Conservation (phyloP, 2,113 vertebrate genomes). For the Stegostoma tigrinum region DNA sequence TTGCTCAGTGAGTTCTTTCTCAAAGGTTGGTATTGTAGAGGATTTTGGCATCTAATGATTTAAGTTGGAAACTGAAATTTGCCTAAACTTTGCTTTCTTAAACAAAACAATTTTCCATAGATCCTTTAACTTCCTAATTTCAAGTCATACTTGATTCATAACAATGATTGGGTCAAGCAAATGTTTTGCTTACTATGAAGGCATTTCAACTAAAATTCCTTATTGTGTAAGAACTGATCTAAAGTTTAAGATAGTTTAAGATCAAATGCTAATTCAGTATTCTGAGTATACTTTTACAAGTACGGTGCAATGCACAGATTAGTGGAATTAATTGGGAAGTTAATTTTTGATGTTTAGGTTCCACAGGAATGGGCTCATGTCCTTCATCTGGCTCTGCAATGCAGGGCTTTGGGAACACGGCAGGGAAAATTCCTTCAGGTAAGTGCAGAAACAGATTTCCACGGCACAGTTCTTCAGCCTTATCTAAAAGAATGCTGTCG, state of each 20-base stretch:
- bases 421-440: conserved; percentile 57
- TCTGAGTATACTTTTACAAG: neutral
- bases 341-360: conserved; percentile 29
- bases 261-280: neutral
- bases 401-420: conserved; percentile 84
- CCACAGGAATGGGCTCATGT: conserved; percentile 81
- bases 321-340: conserved; percentile 7
- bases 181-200: neutral
- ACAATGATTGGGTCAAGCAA: neutral
- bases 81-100: neutral
- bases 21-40: neutral
- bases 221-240: neutral
- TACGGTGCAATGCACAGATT: neutral
- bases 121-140: neutral
- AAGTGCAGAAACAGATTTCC: conserved; percentile 41
- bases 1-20: neutral
- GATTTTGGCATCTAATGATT: neutral
- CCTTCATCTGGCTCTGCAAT: conserved; percentile 56
- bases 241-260: neutral
- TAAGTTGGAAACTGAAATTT: neutral
- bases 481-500: neutral
- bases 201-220: neutral
- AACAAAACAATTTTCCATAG: neutral
- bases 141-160: neutral
- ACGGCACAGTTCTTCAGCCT: neutral